Base-by-base conservation (phyloP, 2,888 invertebrate species). In the Sepiola atlantica region DNA sequence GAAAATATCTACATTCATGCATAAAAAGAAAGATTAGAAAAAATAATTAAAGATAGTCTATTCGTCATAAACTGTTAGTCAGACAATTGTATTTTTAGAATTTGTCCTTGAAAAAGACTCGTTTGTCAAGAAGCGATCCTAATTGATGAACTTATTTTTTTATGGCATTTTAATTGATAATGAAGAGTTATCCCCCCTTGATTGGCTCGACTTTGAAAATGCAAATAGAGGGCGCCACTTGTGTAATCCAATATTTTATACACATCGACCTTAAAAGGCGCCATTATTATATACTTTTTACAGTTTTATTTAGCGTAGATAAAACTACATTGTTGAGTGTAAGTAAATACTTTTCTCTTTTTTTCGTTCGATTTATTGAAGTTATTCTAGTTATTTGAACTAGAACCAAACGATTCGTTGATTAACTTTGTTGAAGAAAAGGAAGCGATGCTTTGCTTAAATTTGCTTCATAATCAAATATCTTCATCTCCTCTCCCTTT, bases 191-290 rank as follows among this genome's bases (percentile, higher is more conserved):
- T n/a, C 77, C 28, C n/a, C 77, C n/a, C n/a, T 77, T 77, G 77
- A 14, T 3, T n/a, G n/a, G 16, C n/a, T n/a, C 45, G 45, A 8
- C 45, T 45, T 45, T 45, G 45, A 2, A 45, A n/a, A n/a, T 77
- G 45, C 45, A 45, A n/a, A n/a, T 77, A 77, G 77, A n/a, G n/a
- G 77, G 77, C 77, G 77, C n/a, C n/a, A 77, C 14, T n/a, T 12
- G 77, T 77, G 77, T 77, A 77, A 77, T 2, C 1, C n/a, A 77
- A 77, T n/a, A n/a, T 77, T 77, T 77, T 14, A n/a, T 4, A n/a
- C 77, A 77, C 77, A n/a, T 77, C 28, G n/a, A 77, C 77, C 77
- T n/a, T 77, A 77, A 77, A 77, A 77, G 77, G 77, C 77, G 77
- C 77, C 77, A 77, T 77, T 77, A n/a, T 77, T n/a, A n/a, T n/a